A percentile compares a stretch with the other conserved stretches of the same genome.
These are phyloP conservation scores for Byasa hedistus DNA, from an alignment of 2,888 invertebrate species.

Conservation along the genomic window DNA sequence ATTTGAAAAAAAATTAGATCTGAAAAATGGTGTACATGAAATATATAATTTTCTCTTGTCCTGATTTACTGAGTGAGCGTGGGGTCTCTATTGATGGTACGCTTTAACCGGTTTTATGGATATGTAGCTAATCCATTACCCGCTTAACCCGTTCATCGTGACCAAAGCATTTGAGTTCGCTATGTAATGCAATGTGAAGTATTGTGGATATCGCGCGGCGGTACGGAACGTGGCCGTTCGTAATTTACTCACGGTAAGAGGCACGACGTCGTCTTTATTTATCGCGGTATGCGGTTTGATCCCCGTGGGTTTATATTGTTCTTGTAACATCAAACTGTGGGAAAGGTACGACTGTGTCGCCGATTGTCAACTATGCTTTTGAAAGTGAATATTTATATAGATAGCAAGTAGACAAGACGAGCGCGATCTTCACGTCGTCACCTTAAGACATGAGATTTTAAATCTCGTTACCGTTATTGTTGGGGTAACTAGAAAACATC, in stretches of 20 bases:
- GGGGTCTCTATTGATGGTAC: conserved; percentile 10
- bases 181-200: conserved; percentile 21
- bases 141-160: conserved; percentile 19
- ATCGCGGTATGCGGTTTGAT: conserved; percentile 2
- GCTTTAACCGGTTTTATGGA: conserved; percentile 17
- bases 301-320: background rate
- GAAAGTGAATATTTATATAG: background rate
- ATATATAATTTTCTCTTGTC: conserved; percentile 2
- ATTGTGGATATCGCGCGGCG: conserved; percentile 7
- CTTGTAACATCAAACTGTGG: conserved; percentile 7
- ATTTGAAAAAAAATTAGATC: no score
- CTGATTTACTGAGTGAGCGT: conserved; percentile 1
- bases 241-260: conserved; percentile 7
- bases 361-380: background rate
- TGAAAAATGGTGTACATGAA: no score
- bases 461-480: no score
- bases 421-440: no score
- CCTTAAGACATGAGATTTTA: no score
- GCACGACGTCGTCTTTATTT: conserved; percentile 11
- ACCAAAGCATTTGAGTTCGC: conserved; percentile 13
- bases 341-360: background rate
- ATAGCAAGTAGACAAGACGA: no score
- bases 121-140: conserved; percentile 24
- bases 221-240: background rate
- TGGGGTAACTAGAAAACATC: no score